A percentile compares a stretch with the other conserved stretches of the same genome.
These are phyloP conservation scores for mouse (Mus musculus) DNA, from an alignment of 2,113 vertebrate genomes.

Conservation along the genomic window GRCm39 chr5:134716001-134716500, in stretches of 20 bases:
- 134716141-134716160: not conserved
- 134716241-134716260: not conserved
- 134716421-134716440: not conserved
- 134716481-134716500: not conserved
- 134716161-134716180: not conserved
- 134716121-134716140: not conserved
- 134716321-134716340: not conserved
- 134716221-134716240: not conserved
- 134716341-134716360: not conserved
- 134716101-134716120: constrained; percentile 25
- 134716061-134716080: constrained; percentile 55
- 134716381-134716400: not conserved
- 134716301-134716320: not conserved
- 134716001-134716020: not conserved
- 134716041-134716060: not conserved
- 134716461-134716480: not conserved
- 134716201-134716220: constrained; percentile 5
- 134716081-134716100: constrained; percentile 76
- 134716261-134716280: not conserved
- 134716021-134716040: not conserved
- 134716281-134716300: not conserved
- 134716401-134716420: not conserved
- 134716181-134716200: not conserved
- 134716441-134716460: not conserved
- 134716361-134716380: not conserved